These are phyloP conservation scores for Rhinoptilus africanus DNA, from an alignment of 2,113 vertebrate species.

Conservation along the genomic window DNA sequence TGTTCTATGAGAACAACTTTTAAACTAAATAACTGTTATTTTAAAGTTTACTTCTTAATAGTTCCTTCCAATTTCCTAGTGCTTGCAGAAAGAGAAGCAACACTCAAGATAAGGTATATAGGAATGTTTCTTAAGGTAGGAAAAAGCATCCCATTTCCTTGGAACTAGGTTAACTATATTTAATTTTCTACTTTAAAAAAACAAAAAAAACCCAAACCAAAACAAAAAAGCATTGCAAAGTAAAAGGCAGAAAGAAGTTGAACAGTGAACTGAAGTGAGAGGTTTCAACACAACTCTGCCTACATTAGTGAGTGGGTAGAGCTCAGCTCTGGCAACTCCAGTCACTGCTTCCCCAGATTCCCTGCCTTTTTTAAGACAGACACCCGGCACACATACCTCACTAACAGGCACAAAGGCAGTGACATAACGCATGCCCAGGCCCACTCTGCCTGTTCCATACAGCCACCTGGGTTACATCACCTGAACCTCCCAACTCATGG, in stretches of 20 bases:
- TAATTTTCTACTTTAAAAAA: neutral
- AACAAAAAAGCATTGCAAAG: neutral
- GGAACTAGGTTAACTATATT: neutral
- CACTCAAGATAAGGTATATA: neutral
- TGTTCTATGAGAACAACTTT: neutral
- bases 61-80: neutral
- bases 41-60: neutral
- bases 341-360: neutral
- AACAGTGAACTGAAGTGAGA: neutral
- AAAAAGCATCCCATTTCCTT: neutral
- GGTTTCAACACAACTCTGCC: neutral
- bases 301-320: neutral
- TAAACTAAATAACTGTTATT: neutral
- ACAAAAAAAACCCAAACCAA: too few species aligned
- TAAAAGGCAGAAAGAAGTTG: neutral
- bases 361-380: neutral
- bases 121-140: neutral
- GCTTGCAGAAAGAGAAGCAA: neutral
- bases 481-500: neutral
- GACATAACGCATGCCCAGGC: accelerated
- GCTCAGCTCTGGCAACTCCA: neutral
- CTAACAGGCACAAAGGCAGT: neutral
- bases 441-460: neutral
- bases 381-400: neutral
- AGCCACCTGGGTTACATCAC: neutral